phyloP scores from a whole-genome alignment of 2,113 vertebrate genomes.

The Cyprinodon variegatus region DNA sequence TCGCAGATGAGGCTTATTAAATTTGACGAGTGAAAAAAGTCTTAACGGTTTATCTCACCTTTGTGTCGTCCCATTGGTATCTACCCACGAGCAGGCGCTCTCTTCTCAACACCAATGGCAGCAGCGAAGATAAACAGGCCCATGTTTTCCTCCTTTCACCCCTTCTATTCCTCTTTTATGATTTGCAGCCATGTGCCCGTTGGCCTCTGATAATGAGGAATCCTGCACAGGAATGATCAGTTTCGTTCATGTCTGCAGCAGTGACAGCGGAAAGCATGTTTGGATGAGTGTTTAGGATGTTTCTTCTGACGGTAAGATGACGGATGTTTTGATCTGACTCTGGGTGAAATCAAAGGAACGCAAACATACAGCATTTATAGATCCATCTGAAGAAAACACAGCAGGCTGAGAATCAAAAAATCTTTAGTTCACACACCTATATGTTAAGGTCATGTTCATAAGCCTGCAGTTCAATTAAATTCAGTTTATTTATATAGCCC shows the following conservation, averaged over 20 bases:
- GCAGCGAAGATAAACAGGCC: constrained; percentile 73
- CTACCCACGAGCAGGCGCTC: constrained; percentile 66
- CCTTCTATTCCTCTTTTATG: constrained; percentile 39
- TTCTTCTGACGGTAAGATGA: constrained; percentile 60
- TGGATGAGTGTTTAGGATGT: constrained; percentile 53
- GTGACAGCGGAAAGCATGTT: constrained; percentile 44
- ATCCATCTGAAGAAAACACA: constrained; percentile 37
- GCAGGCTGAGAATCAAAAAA: constrained; percentile 17
- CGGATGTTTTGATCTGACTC: constrained; percentile 69
- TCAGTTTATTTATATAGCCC: too few species aligned
- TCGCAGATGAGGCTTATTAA: constrained; percentile 79
- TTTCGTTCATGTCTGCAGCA: constrained; percentile 45
- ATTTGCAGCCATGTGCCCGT: constrained; percentile 50
- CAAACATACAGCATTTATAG: constrained; percentile 56
- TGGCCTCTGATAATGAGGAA: constrained; percentile 70
- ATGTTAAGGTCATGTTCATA: constrained; percentile 7
- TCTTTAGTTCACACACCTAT: not conserved
- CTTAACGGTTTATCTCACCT: constrained; percentile 77
- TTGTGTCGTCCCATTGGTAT: constrained; percentile 68
- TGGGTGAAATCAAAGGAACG: constrained; percentile 64
- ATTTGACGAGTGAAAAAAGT: constrained; percentile 77
- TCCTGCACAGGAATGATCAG: constrained; percentile 44
- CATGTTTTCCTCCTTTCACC: constrained; percentile 49
- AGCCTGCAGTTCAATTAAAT: constrained; percentile 5
- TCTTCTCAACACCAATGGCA: constrained; percentile 49